These are phyloP conservation scores for Gouania willdenowi DNA, from an alignment of 2,797 vertebrate species.

Conservation along the genomic window DNA sequence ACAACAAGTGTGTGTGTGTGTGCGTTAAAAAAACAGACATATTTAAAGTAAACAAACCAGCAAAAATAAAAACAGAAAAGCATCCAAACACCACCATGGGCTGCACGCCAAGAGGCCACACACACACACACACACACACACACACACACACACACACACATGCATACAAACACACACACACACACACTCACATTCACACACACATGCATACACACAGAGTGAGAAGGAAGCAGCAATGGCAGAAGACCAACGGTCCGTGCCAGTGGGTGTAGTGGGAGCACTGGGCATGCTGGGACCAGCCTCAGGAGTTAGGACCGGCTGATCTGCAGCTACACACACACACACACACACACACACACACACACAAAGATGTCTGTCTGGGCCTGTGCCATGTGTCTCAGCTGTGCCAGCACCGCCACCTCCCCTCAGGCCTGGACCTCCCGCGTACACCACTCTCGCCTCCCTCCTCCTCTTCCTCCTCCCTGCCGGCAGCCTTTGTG, in stretches of 20 bases:
- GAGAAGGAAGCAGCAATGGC: slow-evolving; percentile 30
- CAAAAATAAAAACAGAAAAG: too few relatives aligned
- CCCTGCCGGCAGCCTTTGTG: slow-evolving; percentile 76
- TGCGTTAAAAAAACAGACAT: too few relatives aligned
- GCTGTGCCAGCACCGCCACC: slow-evolving; percentile 68
- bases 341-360: slow-evolving; percentile 16
- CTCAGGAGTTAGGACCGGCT: slow-evolving; percentile 56
- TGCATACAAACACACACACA: too few relatives aligned
- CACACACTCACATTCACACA: slow-evolving; percentile 2
- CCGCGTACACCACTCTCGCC: slow-evolving; percentile 48
- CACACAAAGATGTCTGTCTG: slow-evolving; percentile 49
- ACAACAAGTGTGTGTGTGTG: too few relatives aligned
- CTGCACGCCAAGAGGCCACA: too few relatives aligned
- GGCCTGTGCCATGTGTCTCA: slow-evolving; percentile 73
- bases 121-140: slow-evolving; percentile 3
- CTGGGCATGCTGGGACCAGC: slow-evolving; percentile 59
- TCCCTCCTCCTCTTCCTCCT: slow-evolving; percentile 48
- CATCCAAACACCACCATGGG: too few relatives aligned
- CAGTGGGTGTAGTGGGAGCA: slow-evolving; percentile 48
- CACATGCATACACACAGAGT: slow-evolving; percentile 11
- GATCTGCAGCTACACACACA: slow-evolving; percentile 60
- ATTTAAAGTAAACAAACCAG: too few relatives aligned
- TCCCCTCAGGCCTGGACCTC: slow-evolving; percentile 67
- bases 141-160: background rate
- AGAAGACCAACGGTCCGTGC: slow-evolving; percentile 45